phyloP scores from a whole-genome alignment of 2,113 vertebrate genomes.

The Lasiurus cinereus region DNA sequence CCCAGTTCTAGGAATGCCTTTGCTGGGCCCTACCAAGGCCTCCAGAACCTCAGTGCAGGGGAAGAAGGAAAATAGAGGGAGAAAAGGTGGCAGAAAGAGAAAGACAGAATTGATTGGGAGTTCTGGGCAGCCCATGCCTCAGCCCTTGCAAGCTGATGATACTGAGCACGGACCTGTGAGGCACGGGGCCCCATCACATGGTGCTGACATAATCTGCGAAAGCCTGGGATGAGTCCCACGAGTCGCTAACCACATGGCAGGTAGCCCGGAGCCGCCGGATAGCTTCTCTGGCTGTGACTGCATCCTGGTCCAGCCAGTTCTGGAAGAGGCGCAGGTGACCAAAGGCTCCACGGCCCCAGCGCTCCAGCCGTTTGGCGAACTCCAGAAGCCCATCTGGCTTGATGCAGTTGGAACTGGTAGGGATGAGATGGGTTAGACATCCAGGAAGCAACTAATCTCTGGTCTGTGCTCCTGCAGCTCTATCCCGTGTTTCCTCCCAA shows the following conservation, averaged over 20 bases:
- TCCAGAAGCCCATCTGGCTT: constrained; percentile 93
- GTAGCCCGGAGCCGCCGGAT: constrained; percentile 87
- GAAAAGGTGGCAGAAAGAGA: constrained; percentile 72
- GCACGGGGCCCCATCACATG: constrained; percentile 88
- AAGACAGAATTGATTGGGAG: constrained; percentile 75
- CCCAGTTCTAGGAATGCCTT: constrained; percentile 72
- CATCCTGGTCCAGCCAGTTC: constrained; percentile 94
- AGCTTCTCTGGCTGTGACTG: constrained; percentile 88
- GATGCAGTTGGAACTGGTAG: constrained; percentile 94
- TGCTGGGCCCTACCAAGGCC: constrained; percentile 64
- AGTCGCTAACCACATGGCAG: constrained; percentile 89
- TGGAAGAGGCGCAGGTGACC: constrained; percentile 91
- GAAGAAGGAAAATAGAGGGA: constrained; percentile 62
- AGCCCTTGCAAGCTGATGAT: constrained; percentile 78
- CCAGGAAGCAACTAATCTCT: constrained; percentile 39
- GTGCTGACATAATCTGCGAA: constrained; percentile 94
- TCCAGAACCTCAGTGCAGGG: constrained; percentile 78
- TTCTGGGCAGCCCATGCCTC: constrained; percentile 80
- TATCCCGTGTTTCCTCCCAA: background rate
- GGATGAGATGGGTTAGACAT: constrained; percentile 64
- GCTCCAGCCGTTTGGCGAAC: constrained; percentile 89
- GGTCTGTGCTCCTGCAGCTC: background rate
- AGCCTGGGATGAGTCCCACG: constrained; percentile 92
- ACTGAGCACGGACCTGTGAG: constrained; percentile 75
- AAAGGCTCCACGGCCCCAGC: constrained; percentile 85